A percentile compares a stretch with the other conserved stretches of the same genome.
phyloP scores from a whole-genome alignment of 1,140 invertebrate species.

The Delia radicum region DNA sequence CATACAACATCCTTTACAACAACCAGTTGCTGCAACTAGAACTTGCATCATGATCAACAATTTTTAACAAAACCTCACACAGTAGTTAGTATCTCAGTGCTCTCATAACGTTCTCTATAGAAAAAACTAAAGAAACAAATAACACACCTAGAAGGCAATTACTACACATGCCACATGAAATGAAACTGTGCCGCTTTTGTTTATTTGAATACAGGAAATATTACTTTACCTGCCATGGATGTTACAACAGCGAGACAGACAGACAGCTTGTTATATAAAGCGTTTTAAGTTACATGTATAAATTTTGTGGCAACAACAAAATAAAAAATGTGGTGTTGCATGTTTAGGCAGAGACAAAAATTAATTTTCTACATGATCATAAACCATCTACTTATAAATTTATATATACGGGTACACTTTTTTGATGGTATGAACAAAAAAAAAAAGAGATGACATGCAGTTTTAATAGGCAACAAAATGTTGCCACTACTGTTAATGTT shows the following conservation, averaged over 20 bases:
- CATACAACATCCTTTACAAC: not conserved
- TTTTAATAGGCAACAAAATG: not conserved
- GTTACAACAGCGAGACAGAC: not conserved
- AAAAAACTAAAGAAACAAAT: not conserved
- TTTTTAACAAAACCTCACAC: not conserved
- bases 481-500: not conserved
- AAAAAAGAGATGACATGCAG: not conserved
- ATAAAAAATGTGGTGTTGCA: not conserved
- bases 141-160: not conserved
- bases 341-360: not conserved
- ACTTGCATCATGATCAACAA: not conserved
- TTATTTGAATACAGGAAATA: not conserved
- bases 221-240: not conserved
- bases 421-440: no score
- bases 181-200: not conserved
- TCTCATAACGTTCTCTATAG: not conserved
- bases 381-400: constrained; percentile 8
- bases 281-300: not conserved
- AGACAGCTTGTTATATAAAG: not conserved
- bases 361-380: constrained; percentile 15
- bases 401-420: no score
- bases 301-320: no score
- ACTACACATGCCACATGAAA: not conserved
- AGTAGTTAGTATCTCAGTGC: not conserved
- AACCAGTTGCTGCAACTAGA: not conserved